A percentile compares a stretch with the other conserved stretches of the same genome.
Evolutionary conservation across 2,113 vertebrate genomes (phyloP).

Genomic region (Felis chaus): DNA sequence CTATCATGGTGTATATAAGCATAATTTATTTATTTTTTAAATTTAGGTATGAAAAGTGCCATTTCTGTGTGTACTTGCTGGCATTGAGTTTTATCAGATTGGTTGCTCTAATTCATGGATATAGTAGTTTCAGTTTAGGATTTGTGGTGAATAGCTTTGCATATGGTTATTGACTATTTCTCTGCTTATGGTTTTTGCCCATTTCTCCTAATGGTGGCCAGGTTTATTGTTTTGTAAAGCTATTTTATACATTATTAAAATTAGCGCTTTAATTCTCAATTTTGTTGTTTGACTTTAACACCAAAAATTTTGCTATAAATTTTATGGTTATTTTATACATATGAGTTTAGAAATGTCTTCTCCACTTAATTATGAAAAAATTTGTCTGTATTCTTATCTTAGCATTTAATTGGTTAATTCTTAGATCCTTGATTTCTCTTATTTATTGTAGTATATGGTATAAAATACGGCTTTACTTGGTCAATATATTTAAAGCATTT

Average conservation of each 20-base stretch:
- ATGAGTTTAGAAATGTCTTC: background rate
- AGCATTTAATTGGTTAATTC: background rate
- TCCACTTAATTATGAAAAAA: background rate
- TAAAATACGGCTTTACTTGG: background rate
- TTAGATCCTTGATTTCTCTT: background rate
- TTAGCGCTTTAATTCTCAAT: background rate
- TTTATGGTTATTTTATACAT: background rate
- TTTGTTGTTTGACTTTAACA: background rate
- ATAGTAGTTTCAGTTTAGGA: background rate
- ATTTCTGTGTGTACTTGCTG: background rate
- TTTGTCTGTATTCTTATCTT: background rate
- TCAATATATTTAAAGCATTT: background rate
- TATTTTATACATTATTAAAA: background rate
- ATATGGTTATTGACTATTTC: background rate
- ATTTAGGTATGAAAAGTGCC: background rate
- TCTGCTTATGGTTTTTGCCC: background rate
- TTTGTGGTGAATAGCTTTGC: background rate
- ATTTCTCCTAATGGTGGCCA: background rate
- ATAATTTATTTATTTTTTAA: background rate
- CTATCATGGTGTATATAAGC: background rate
- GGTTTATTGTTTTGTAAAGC: background rate
- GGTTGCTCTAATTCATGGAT: background rate
- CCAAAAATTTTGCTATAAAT: background rate
- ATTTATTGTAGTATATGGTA: background rate
- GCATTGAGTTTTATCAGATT: background rate